Evolutionary conservation across 1,140 invertebrate species (phyloP).

Genomic region (Andrena cerasifolii): DNA sequence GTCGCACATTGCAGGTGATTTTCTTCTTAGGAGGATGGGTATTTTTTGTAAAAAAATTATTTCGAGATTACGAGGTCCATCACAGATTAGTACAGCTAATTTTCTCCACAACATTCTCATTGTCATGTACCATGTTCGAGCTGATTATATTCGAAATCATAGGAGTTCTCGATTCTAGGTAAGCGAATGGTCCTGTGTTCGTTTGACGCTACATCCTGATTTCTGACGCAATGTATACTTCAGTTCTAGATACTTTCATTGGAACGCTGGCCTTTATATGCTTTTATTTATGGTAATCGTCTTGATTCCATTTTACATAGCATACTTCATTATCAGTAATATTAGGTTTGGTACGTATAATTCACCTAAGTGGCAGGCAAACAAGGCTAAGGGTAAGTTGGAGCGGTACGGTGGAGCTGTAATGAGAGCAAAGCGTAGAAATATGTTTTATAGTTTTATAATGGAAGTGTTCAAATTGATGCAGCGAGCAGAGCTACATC

Average conservation of each 20-base stretch:
- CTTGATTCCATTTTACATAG: constrained; percentile 98
- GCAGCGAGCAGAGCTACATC: no score
- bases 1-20: constrained; percentile 87
- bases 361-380: no score
- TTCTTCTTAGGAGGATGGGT: constrained; percentile 99
- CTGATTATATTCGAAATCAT: constrained; percentile 99
- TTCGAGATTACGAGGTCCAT: constrained; percentile 99
- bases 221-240: constrained; percentile 12
- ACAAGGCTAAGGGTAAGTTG: no score
- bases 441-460: no score
- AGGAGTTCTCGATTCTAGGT: constrained; percentile 93
- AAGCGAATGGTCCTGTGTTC: constrained; percentile 47
- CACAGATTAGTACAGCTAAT: constrained; percentile 97
- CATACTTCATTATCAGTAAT: constrained; percentile 96
- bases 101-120: constrained; percentile 97
- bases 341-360: constrained; percentile 91
- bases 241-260: constrained; percentile 97
- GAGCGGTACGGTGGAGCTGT: no score
- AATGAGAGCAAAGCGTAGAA: no score
- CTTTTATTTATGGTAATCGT: constrained; percentile 98
- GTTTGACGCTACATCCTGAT: constrained; percentile 27
- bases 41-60: constrained; percentile 99
- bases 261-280: constrained; percentile 95
- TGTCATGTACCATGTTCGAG: constrained; percentile 99
- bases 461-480: no score